These are phyloP conservation scores for Erynnis tages DNA, from an alignment of 2,888 invertebrate genomes.

Conservation along the genomic window DNA sequence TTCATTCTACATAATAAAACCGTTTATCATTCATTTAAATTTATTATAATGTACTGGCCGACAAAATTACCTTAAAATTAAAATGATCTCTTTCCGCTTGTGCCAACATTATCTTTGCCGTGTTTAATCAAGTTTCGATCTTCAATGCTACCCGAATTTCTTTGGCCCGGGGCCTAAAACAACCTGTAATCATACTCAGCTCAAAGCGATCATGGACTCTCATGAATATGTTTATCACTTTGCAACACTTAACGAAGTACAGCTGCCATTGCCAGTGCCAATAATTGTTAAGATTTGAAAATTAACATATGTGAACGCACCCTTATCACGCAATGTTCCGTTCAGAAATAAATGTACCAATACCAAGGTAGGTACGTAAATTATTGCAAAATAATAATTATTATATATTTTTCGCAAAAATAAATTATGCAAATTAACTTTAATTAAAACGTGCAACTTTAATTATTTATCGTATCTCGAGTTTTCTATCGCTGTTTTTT, in stretches of 20 bases:
- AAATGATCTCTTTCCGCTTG: constrained; percentile 19
- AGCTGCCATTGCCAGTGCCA: constrained; percentile 64
- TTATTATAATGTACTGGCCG: too few species aligned
- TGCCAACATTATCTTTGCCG: constrained; percentile 16
- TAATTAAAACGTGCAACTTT: constrained; percentile 17
- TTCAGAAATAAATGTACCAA: constrained; percentile 11
- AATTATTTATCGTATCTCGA: neutral
- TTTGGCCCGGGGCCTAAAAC: constrained; percentile 34
- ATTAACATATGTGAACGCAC: constrained; percentile 55
- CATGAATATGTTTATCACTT: constrained; percentile 55
- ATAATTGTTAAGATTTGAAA: constrained; percentile 58
- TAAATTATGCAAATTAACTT: constrained; percentile 17
- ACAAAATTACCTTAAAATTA: neutral
- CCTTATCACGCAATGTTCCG: constrained; percentile 44
- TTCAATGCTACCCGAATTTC: constrained; percentile 35
- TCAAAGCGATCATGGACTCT: constrained; percentile 31
- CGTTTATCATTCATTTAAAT: constrained; percentile 18
- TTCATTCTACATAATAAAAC: too few species aligned
- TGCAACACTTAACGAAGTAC: constrained; percentile 40
- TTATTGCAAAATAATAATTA: constrained; percentile 1
- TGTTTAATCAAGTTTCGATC: constrained; percentile 22
- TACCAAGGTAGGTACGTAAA: constrained; percentile 1
- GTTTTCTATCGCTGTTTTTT: neutral
- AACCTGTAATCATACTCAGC: constrained; percentile 33
- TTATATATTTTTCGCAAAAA: neutral